phyloP scores from a whole-genome alignment of 2,113 vertebrate species.

The Gorilla gorilla region DNA sequence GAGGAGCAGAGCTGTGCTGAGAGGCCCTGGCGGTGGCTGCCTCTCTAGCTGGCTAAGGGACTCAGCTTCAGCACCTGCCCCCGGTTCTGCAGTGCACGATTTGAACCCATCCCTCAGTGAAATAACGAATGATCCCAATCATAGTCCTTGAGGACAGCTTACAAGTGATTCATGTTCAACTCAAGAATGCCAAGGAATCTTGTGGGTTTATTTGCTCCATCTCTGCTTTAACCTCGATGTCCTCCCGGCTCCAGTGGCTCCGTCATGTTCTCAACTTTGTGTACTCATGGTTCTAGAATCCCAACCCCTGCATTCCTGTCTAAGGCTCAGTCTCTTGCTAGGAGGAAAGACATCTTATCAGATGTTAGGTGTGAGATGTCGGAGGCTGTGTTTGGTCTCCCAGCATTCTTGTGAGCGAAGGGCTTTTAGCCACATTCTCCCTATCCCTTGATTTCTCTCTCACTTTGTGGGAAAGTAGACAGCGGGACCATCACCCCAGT shows the following conservation, averaged over 20 bases:
- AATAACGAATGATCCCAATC: not conserved
- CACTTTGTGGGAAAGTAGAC: not conserved
- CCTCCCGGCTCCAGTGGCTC: not conserved
- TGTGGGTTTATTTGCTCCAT: accelerated
- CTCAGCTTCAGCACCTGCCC: not conserved
- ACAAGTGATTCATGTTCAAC: not conserved
- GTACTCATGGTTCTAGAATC: not conserved
- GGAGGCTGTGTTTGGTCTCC: not conserved
- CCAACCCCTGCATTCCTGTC: not conserved
- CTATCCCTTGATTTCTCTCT: not conserved
- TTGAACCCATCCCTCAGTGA: not conserved
- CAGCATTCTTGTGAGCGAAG: not conserved
- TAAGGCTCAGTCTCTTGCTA: not conserved
- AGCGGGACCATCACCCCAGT: not conserved
- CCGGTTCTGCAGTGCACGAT: too few relatives aligned
- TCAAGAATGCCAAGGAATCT: not conserved
- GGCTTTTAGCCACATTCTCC: not conserved
- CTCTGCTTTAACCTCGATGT: not conserved
- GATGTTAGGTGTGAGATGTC: not conserved
- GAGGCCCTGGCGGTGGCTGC: not conserved
- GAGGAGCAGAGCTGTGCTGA: not conserved
- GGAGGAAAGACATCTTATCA: not conserved
- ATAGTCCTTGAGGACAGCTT: not conserved
- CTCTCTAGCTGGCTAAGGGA: not conserved
- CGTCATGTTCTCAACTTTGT: not conserved